A percentile compares a stretch with the other conserved stretches of the same genome.
phyloP scores from a whole-genome alignment of 2,113 vertebrate species.

The Bubalus kerabau region DNA sequence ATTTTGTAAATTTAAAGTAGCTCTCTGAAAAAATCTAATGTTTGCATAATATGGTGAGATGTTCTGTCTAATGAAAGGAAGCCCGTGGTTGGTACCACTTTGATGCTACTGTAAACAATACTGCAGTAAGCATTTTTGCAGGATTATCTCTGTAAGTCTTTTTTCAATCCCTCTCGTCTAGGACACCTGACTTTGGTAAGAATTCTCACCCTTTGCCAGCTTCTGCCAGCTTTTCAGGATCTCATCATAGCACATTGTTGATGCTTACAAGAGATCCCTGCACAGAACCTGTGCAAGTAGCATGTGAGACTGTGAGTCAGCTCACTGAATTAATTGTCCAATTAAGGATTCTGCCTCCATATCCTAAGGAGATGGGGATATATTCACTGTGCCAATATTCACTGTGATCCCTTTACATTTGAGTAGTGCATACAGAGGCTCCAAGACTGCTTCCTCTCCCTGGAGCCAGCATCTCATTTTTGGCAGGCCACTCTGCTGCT shows the following conservation, averaged over 20 bases:
- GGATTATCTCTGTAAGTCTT: not conserved
- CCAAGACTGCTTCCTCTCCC: not conserved
- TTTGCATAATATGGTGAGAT: not conserved
- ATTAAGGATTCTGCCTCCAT: not conserved
- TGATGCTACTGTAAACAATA: not conserved
- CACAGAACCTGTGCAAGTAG: not conserved
- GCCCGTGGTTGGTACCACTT: not conserved
- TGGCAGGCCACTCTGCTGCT: not conserved
- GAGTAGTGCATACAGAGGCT: not conserved
- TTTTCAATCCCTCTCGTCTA: rapidly evolving
- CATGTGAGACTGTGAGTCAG: not conserved
- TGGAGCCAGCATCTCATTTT: not conserved
- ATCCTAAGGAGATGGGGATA: not conserved
- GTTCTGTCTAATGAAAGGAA: not conserved
- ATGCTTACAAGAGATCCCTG: not conserved
- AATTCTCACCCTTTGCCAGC: not conserved
- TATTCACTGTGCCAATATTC: not conserved
- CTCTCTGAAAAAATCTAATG: not conserved
- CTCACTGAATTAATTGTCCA: not conserved
- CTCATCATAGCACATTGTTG: not conserved
- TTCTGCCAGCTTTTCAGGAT: not conserved
- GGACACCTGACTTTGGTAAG: not conserved
- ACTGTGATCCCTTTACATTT: not conserved
- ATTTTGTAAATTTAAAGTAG: not conserved
- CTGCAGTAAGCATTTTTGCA: not conserved